phyloP scores from a whole-genome alignment of 2,113 vertebrate species.

The Tretioscincus oriximinensis region DNA sequence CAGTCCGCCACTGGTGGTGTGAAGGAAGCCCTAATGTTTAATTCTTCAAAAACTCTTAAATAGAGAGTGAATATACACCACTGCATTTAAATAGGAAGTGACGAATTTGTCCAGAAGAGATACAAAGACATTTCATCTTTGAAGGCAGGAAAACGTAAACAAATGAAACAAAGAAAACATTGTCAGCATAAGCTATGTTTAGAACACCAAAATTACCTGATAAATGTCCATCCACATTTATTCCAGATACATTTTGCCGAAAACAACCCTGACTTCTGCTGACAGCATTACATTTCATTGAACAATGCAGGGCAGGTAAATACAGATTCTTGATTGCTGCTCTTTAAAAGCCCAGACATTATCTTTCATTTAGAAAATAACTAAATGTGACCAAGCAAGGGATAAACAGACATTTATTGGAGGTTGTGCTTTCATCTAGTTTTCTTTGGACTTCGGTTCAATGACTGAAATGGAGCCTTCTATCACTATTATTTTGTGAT shows the following conservation, averaged over 20 bases:
- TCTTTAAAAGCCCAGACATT: background rate
- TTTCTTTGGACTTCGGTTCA: no score
- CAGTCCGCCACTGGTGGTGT: no score
- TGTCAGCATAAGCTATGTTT: background rate
- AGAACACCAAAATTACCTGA: background rate
- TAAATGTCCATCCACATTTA: background rate
- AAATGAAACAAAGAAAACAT: background rate
- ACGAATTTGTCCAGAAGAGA: background rate
- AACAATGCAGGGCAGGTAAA: background rate
- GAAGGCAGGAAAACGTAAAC: background rate
- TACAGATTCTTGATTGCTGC: background rate
- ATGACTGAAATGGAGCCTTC: no score
- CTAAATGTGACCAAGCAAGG: no score
- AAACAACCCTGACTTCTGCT: background rate
- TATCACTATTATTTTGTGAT: no score
- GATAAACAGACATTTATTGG: no score
- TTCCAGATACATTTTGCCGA: background rate
- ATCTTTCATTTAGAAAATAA: background rate
- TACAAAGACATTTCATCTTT: background rate
- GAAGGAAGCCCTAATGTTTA: no score
- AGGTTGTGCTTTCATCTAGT: no score
- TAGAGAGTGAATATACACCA: background rate
- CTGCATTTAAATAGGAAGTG: background rate
- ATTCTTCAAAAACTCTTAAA: no score
- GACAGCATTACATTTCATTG: background rate